phyloP scores from a whole-genome alignment of 1,140 invertebrate species.

The Dinoponera quadriceps region DNA sequence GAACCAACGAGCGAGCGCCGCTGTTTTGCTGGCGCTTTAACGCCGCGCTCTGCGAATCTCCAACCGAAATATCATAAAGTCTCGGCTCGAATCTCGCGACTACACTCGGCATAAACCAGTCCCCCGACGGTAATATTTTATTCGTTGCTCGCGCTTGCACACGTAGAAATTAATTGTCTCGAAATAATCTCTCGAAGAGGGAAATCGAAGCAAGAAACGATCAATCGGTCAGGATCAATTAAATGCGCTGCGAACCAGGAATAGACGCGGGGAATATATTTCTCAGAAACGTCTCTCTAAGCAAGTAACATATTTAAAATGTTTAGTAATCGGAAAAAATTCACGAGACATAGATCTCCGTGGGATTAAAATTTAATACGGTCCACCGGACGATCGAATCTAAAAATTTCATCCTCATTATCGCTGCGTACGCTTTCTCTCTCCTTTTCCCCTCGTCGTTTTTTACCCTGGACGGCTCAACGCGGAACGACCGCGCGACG shows the following conservation, averaged over 20 bases:
- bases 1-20: background rate
- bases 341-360: background rate
- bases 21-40: background rate
- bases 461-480: background rate
- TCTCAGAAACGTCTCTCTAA: background rate
- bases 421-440: too few species aligned
- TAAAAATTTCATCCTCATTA: background rate
- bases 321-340: background rate
- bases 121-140: background rate
- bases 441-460: background rate
- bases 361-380: background rate
- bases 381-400: background rate
- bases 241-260: background rate
- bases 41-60: background rate
- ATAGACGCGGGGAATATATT: background rate
- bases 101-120: conserved; percentile 4
- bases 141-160: too few species aligned
- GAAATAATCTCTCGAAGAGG: background rate
- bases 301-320: background rate
- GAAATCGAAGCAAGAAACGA: background rate
- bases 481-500: background rate
- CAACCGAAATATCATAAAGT: conserved; percentile 31
- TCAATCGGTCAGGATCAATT: background rate
- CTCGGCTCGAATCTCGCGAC: background rate
- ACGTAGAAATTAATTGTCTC: conserved; percentile 5